Evolutionary conservation across 2,113 vertebrate species (phyloP).

Genomic region (Larimichthys crocea): DNA sequence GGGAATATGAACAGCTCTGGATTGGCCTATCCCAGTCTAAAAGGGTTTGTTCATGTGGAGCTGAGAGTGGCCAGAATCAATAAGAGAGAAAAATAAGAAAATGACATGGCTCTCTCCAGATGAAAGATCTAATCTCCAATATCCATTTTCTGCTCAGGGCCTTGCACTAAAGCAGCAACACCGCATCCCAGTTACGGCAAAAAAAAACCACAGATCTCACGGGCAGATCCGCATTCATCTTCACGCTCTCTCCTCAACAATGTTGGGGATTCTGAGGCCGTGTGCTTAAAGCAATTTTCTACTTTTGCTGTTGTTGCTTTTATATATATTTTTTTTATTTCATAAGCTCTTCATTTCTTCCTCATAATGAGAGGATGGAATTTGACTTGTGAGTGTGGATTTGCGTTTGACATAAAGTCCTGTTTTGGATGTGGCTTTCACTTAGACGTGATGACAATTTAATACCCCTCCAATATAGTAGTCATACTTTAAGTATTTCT

Average conservation of each 20-base stretch:
- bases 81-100: constrained; percentile 86
- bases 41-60: constrained; percentile 82
- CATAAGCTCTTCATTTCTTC: constrained; percentile 53
- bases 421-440: constrained; percentile 62
- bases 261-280: constrained; percentile 11
- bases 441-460: constrained; percentile 72
- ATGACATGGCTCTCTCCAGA: constrained; percentile 86
- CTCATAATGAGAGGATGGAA: constrained; percentile 42
- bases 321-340: constrained; percentile 37
- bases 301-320: constrained; percentile 45
- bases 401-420: constrained; percentile 71
- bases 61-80: constrained; percentile 86
- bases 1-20: constrained; percentile 70
- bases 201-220: constrained; percentile 45
- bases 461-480: constrained; percentile 70
- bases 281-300: constrained; percentile 24
- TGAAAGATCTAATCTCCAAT: constrained; percentile 87
- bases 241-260: constrained; percentile 33
- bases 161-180: constrained; percentile 72
- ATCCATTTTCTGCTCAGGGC: constrained; percentile 86
- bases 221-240: constrained; percentile 50
- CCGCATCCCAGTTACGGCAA: constrained; percentile 69
- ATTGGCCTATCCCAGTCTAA: constrained; percentile 70
- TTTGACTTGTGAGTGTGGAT: constrained; percentile 58
- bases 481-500: constrained; percentile 60